phyloP scores from a whole-genome alignment of 2,113 vertebrate genomes.

The Urocolius indicus region DNA sequence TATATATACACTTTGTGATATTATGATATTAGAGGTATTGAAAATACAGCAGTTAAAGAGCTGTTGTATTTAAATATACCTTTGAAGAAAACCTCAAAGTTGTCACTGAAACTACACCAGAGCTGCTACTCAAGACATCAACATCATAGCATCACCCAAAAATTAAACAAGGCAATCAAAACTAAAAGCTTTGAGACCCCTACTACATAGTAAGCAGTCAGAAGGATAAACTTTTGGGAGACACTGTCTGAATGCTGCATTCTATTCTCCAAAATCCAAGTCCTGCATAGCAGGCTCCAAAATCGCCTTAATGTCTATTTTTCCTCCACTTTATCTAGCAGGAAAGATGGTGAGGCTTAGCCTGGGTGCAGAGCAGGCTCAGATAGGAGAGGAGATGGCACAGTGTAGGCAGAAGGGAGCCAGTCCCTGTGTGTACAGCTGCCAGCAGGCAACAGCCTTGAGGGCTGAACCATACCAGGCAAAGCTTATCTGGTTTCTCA shows the following conservation, averaged over 20 bases:
- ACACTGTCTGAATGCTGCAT: neutral
- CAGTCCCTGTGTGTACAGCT: neutral
- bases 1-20: neutral
- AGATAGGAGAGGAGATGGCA: neutral
- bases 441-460: neutral
- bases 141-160: neutral
- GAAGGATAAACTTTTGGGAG: neutral
- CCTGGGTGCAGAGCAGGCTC: neutral
- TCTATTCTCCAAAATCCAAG: neutral
- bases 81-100: neutral
- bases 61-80: neutral
- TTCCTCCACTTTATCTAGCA: neutral
- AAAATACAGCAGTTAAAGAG: neutral
- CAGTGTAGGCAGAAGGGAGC: neutral
- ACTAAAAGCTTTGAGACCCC: neutral
- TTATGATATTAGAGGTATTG: neutral
- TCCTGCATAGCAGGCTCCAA: neutral
- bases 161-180: neutral
- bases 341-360: neutral
- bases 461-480: neutral
- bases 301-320: neutral
- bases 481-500: neutral
- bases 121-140: neutral
- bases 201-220: neutral
- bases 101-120: neutral